Evolutionary conservation across 2,888 invertebrate species (phyloP), one percentile per base, ranked within the genome.

Genomic region (Amiota mariae): DNA sequence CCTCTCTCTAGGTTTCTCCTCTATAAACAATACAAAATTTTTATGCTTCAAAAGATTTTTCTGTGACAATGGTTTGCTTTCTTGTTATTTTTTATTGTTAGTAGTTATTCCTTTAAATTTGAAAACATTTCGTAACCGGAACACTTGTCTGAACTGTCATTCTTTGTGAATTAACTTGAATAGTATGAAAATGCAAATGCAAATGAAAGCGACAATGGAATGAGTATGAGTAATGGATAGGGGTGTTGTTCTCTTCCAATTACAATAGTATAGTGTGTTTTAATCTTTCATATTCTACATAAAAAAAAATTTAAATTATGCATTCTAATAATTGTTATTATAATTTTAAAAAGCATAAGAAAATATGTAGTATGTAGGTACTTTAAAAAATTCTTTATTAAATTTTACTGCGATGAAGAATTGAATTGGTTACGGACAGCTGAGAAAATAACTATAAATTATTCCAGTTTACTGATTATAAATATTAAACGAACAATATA

Each of bases 51-150:
- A 59, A 18, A 59, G 59, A 59, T 59, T 18, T 36, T 36, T 36
- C 36, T 59, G 18, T 59, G 59, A 59, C 59, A 82, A 84, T 85
- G 48, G 15, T 84, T 81, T 80, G 77, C 79, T 76, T 76, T 73
- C 54, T 77, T 70, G 74, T 47, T 46, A 73, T 74, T 68, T 63
- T 71, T 64, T 49, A 24, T 59, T 66, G 24, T 24, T 24, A n/a
- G 51, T 51, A 11, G 20, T 20, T 15, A 18, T 59, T 59, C 59
- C 18, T 59, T 15, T 70, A 59, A 48, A 67, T 36, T 46, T 64
- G 20, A 36, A 47, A 46, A 10, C 20, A 49, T 54, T 11, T 18
- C 54, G 13, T 46, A 15, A 81, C 80, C 84, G 82, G 81, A 82
- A 79, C 84, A 82, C 84, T 84, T 81, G 81, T 77, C 76, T 73